These are phyloP conservation scores for Anolis carolinensis DNA, from an alignment of 2,113 vertebrate species.

Conservation along the genomic window DNA sequence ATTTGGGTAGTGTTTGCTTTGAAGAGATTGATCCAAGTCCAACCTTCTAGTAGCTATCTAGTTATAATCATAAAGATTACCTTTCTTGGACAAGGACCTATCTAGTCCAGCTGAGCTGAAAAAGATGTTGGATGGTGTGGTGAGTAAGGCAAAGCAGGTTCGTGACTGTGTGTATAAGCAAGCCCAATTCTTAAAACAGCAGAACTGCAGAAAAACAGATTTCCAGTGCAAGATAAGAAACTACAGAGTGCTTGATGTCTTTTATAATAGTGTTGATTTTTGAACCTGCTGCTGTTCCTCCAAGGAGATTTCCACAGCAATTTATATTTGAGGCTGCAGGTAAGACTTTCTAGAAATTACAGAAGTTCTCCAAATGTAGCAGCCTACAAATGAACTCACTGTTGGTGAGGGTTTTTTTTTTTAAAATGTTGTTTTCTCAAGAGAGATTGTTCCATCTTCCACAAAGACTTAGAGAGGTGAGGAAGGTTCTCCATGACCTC, in stretches of 20 bases:
- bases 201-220: too few species aligned
- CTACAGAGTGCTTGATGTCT: too few species aligned
- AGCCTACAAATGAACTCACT: neutral
- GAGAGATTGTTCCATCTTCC: neutral
- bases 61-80: neutral
- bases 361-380: neutral
- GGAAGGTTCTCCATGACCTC: neutral
- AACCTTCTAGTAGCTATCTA: neutral
- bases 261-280: rapidly evolving
- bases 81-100: neutral
- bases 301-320: neutral
- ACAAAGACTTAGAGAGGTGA: neutral
- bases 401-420: neutral
- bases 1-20: neutral
- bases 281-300: rapidly evolving
- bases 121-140: neutral
- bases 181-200: too few species aligned
- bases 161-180: neutral
- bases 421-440: too few species aligned
- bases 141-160: neutral
- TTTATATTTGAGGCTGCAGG: neutral
- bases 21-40: neutral
- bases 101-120: neutral
- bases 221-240: too few species aligned
- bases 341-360: neutral